Evolutionary conservation across 2,113 vertebrate species (phyloP).

Genomic region (Cromileptes altivelis): DNA sequence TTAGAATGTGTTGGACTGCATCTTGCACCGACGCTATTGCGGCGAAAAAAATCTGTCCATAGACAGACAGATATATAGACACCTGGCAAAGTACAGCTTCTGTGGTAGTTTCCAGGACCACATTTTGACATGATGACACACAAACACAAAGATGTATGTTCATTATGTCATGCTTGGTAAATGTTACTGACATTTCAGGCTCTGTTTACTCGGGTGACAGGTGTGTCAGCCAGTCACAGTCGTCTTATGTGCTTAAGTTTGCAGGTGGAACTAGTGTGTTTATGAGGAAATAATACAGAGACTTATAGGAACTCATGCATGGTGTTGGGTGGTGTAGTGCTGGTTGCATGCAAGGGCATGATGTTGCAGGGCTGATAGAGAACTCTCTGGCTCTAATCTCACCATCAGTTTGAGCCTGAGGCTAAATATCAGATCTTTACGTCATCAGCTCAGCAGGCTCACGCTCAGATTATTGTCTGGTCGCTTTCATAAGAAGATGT

Average conservation of each 20-base stretch:
- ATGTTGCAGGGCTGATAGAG: not conserved
- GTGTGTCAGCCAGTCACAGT: not conserved
- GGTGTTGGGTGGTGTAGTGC: not conserved
- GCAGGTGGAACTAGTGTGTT: no score
- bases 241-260: no score
- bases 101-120: no score
- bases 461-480: not conserved
- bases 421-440: slow-evolving; percentile 1
- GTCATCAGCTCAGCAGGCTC: not conserved
- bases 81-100: no score
- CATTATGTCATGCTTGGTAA: no score
- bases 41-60: no score
- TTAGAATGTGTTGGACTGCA: no score
- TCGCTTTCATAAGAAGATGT: not conserved
- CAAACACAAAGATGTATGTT: no score
- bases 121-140: no score
- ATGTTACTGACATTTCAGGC: not conserved
- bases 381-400: not conserved
- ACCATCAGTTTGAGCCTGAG: not conserved
- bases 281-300: not conserved
- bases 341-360: not conserved
- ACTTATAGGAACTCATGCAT: not conserved
- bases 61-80: no score
- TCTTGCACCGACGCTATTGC: no score
- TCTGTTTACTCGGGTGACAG: not conserved